Percentiles rank a stretch among this genome's conserved stretches.
These are phyloP conservation scores for Muntiacus muntjak DNA, from an alignment of 2,113 vertebrate genomes.

Conservation along the genomic window DNA sequence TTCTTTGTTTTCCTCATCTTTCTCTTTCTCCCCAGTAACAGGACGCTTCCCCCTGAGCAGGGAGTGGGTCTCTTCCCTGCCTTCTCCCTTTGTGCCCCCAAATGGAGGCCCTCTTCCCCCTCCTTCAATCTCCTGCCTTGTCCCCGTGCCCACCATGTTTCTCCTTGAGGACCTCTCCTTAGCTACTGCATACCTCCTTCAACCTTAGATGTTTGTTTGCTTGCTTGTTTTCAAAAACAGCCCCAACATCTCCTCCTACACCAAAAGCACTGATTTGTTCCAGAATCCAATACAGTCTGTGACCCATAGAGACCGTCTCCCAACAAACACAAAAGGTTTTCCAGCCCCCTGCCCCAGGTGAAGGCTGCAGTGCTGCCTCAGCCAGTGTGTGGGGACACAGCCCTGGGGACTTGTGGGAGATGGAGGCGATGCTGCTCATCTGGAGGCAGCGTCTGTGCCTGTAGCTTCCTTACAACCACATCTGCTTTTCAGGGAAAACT, in stretches of 20 bases:
- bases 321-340: neutral
- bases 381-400: neutral
- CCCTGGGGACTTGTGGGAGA: accelerated
- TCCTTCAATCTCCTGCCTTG: neutral
- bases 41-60: no score
- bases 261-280: neutral
- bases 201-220: neutral
- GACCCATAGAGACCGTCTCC: neutral
- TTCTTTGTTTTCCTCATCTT: neutral
- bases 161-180: neutral
- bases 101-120: neutral
- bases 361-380: neutral
- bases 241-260: no score
- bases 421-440: no score
- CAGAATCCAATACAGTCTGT: neutral
- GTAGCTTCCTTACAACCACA: neutral
- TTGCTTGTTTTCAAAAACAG: no score
- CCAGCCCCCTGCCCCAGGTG: neutral
- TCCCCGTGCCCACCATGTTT: neutral
- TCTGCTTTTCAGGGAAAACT: slow-evolving; percentile 85
- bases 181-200: neutral
- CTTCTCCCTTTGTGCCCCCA: neutral
- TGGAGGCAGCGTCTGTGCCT: accelerated
- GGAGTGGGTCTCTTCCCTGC: no score
- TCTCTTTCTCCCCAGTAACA: no score